phyloP scores from a whole-genome alignment of 2,888 invertebrate genomes.

The Eupeodes luniger region DNA sequence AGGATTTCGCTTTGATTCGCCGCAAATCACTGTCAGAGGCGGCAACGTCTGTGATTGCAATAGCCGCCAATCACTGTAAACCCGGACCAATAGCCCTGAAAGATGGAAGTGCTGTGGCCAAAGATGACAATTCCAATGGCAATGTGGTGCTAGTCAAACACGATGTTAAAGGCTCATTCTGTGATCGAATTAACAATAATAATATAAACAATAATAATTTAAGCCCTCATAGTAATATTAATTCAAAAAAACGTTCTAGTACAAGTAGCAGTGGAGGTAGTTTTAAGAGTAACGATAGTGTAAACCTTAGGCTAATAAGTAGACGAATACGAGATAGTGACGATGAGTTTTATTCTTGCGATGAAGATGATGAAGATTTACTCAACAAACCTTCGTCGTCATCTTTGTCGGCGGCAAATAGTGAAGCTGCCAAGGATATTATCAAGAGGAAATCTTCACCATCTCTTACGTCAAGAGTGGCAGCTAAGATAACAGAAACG shows the following conservation, averaged over 20 bases:
- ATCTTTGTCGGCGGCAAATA: neutral
- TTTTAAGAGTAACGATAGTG: constrained; percentile 55
- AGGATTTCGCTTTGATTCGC: constrained; percentile 81
- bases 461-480: constrained; percentile 82
- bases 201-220: constrained; percentile 63
- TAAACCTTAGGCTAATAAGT: constrained; percentile 27
- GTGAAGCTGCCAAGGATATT: constrained; percentile 42
- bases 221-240: constrained; percentile 39
- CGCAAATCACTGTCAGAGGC: constrained; percentile 81
- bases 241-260: constrained; percentile 72
- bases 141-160: constrained; percentile 80
- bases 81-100: constrained; percentile 79
- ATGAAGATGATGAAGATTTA: constrained; percentile 54
- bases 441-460: constrained; percentile 79
- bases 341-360: constrained; percentile 71
- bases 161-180: constrained; percentile 78
- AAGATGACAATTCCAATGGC: constrained; percentile 78
- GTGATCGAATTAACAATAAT: constrained; percentile 76
- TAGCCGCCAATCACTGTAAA: constrained; percentile 78
- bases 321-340: constrained; percentile 51
- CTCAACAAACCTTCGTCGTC: neutral
- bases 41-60: constrained; percentile 78
- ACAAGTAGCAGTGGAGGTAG: constrained; percentile 58
- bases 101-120: constrained; percentile 71
- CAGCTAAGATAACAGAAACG: constrained; percentile 82